Conservation (phyloP, 2,797 vertebrate species). For the Emys orbicularis region DNA sequence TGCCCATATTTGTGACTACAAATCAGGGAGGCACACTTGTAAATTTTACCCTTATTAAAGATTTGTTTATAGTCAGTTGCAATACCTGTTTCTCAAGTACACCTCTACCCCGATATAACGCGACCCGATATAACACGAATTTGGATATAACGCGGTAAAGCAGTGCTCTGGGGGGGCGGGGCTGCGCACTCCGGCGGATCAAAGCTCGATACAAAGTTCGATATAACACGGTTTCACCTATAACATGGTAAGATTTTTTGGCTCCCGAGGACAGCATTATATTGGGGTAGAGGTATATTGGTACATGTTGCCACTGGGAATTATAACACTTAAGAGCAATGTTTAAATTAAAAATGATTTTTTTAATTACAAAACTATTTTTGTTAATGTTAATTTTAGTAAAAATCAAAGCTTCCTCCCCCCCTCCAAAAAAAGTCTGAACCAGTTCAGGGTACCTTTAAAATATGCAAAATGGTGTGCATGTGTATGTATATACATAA, state of each 20-base stretch:
- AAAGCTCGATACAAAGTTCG: too few species aligned
- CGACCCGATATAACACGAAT: too few species aligned
- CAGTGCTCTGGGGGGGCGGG: too few species aligned
- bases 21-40: not conserved
- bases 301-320: not conserved
- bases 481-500: not conserved
- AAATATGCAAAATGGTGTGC: not conserved
- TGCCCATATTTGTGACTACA: not conserved
- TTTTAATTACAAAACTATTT: not conserved
- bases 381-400: not conserved
- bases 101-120: too few species aligned
- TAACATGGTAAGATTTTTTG: too few species aligned
- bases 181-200: too few species aligned
- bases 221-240: too few species aligned
- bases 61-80: not conserved
- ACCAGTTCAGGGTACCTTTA: not conserved
- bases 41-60: not conserved
- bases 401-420: not conserved
- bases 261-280: too few species aligned
- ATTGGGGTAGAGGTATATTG: not conserved
- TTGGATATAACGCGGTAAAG: too few species aligned
- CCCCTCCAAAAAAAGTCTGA: not conserved
- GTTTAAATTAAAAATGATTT: not conserved
- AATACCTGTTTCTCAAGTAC: not conserved
- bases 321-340: not conserved